phyloP scores from a whole-genome alignment of 2,888 invertebrate species.

The Diachrysia chrysitis region DNA sequence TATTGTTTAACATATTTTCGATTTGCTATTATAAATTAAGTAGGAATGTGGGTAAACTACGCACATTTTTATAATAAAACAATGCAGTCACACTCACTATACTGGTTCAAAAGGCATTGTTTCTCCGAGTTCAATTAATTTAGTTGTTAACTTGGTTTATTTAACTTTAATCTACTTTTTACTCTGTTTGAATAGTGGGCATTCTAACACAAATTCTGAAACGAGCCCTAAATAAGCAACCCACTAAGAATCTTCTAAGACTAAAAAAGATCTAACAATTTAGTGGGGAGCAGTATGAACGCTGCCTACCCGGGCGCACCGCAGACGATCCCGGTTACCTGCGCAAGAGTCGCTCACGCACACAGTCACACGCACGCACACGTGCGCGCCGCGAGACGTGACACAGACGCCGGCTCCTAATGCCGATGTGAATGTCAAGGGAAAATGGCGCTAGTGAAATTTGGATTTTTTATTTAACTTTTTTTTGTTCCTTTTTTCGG shows the following conservation, averaged over 20 bases:
- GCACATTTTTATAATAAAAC: not conserved
- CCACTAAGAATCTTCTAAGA: conserved; percentile 83
- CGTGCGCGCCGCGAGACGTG: conserved; percentile 71
- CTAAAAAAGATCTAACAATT: conserved; percentile 73
- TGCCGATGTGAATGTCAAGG: conserved; percentile 68
- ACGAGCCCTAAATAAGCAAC: conserved; percentile 33
- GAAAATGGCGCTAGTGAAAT: conserved; percentile 74
- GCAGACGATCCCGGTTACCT: conserved; percentile 86
- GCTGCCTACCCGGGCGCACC: conserved; percentile 71
- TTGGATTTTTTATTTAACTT: conserved; percentile 49
- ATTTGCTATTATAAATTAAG: conserved; percentile 4
- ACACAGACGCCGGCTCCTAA: conserved; percentile 80
- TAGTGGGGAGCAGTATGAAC: conserved; percentile 72
- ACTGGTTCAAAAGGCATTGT: conserved; percentile 22
- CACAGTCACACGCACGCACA: conserved; percentile 50
- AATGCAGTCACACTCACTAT: conserved; percentile 7
- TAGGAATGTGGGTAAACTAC: not conserved
- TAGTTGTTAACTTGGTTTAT: conserved; percentile 25
- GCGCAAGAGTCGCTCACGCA: conserved; percentile 72
- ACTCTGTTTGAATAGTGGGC: conserved; percentile 27
- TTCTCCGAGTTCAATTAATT: conserved; percentile 47
- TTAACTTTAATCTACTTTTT: conserved; percentile 20
- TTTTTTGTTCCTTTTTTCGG: conserved; percentile 46
- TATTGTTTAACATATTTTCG: conserved; percentile 4
- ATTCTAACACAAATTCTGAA: conserved; percentile 51